Evolutionary conservation across 2,113 vertebrate genomes (phyloP).

Genomic region (Actinemys pallida): DNA sequence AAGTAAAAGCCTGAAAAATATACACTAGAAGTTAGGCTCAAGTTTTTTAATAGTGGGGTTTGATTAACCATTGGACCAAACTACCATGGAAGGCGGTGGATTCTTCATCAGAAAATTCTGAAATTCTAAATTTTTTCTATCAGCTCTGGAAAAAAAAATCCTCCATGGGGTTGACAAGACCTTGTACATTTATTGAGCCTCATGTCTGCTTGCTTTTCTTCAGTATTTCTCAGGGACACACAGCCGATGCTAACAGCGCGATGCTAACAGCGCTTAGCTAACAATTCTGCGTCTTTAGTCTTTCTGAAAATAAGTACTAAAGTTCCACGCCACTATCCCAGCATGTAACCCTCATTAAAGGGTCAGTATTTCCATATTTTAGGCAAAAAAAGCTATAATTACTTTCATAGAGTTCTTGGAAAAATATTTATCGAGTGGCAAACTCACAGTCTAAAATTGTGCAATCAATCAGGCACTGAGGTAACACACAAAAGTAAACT

Average conservation of each 20-base stretch:
- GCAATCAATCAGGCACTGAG: slow-evolving; percentile 10
- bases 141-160: not conserved
- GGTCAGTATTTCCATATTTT: slow-evolving; percentile 13
- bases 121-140: too few species aligned
- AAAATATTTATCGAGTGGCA: slow-evolving; percentile 34
- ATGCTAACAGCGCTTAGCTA: not conserved
- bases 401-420: not conserved
- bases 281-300: not conserved
- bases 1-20: not conserved
- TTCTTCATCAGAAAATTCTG: not conserved
- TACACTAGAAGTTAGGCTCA: not conserved
- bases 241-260: not conserved
- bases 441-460: not conserved
- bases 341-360: not conserved
- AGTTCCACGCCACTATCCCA: not conserved
- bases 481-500: not conserved
- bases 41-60: not conserved
- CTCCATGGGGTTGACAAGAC: not conserved
- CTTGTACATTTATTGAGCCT: not conserved
- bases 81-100: not conserved
- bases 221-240: not conserved
- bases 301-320: not conserved
- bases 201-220: not conserved
- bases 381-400: slow-evolving; percentile 33
- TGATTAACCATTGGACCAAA: not conserved